Conservation (phyloP, 1,140 invertebrate genomes). For the Drosophila sucinea region DNA sequence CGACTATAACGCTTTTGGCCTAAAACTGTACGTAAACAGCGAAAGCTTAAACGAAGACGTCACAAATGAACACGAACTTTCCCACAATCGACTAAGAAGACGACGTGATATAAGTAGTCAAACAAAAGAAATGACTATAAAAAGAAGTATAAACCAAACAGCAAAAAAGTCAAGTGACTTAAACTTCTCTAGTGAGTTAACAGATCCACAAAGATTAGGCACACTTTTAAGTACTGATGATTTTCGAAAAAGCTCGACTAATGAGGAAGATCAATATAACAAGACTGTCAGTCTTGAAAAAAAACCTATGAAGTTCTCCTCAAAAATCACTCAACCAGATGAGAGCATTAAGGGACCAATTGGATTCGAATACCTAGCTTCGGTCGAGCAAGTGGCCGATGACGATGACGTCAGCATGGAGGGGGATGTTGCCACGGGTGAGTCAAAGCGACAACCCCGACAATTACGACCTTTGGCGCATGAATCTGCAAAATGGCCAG, state of each 20-base stretch:
- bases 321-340: slow-evolving; percentile 46
- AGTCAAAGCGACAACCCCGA: slow-evolving; percentile 56
- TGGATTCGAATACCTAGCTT: slow-evolving; percentile 27
- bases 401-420: slow-evolving; percentile 27
- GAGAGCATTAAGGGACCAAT: background rate
- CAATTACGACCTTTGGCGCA: slow-evolving; percentile 61
- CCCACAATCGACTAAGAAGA: slow-evolving; percentile 64
- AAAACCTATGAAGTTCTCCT: slow-evolving; percentile 47
- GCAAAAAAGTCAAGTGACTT: slow-evolving; percentile 35
- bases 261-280: slow-evolving; percentile 42
- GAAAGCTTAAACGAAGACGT: slow-evolving; percentile 54
- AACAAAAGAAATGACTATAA: slow-evolving; percentile 1
- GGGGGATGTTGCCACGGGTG: slow-evolving; percentile 49
- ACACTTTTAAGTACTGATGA: slow-evolving; percentile 19
- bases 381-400: slow-evolving; percentile 1
- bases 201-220: slow-evolving; percentile 25
- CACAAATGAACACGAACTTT: slow-evolving; percentile 54
- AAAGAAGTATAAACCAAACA: background rate
- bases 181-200: slow-evolving; percentile 45
- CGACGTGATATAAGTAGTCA: slow-evolving; percentile 46
- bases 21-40: slow-evolving; percentile 77
- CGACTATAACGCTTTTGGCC: slow-evolving; percentile 59
- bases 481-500: slow-evolving; percentile 43
- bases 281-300: slow-evolving; percentile 11
- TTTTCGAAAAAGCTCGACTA: slow-evolving; percentile 40